Evolutionary conservation across 1,140 invertebrate species (phyloP), one percentile per base, ranked within the genome.

Genomic region (Micrasema minimum): DNA sequence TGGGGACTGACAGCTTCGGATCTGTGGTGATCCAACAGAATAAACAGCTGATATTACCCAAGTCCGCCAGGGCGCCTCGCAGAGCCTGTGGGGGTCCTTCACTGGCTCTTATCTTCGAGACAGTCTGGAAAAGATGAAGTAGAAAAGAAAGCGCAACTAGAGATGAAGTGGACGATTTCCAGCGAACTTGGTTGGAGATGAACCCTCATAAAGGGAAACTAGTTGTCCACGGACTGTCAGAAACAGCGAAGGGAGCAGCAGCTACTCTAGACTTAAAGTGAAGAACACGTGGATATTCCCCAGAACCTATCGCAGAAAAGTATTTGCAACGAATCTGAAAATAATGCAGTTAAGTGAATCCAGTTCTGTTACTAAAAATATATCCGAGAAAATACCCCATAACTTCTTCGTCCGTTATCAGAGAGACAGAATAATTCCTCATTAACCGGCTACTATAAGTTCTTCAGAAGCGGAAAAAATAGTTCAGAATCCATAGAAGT

Each of bases 81-180:
- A 83, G 77, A 90, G 87, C 76, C 80, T 93, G 23, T 94, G 92
- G 92, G 92, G 92, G 2, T 93, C 92, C 20, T 93, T 94, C 77
- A 91, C 91, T 1, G 92, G 91, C 6, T 93, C 92, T 0, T 95
- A n/a, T 95, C 79, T 95, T 94, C 79, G 93, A 94, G 69, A 88
- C 87, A 79, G 87, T 0, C 76, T 77, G 51, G 78, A 84, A 72
- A 78, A 72, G 72, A 77, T 14, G 78, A 82, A 1, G 81, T 80
- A 75, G 82, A 83, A 11, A 57, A 72, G 64, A 38, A 51, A 20
- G 18, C 61, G 77, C 74, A 74, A 75, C 79, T 68, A 77, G 81
- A 71, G 79, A 78, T 75, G 62, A 71, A n/a, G 55, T 22, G 2
- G 83, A 85, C 76, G 83, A 85, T 69, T n/a, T 80, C 79, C 5